Conservation (phyloP, 2,797 vertebrate genomes). For the Sylvilagus floridanus region DNA sequence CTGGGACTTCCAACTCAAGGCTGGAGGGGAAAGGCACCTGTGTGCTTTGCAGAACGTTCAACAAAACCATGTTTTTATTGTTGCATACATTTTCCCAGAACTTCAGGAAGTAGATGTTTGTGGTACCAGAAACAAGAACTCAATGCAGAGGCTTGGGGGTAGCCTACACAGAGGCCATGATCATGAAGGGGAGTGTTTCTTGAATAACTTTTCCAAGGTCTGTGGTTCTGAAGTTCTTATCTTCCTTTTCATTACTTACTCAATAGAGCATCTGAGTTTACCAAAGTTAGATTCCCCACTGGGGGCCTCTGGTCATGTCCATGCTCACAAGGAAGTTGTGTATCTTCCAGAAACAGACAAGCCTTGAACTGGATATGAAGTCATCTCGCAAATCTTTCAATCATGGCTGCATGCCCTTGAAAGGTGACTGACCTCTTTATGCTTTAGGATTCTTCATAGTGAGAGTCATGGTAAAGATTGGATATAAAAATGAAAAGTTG, state of each 20-base stretch:
- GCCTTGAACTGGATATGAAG: background rate
- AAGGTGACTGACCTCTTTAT: background rate
- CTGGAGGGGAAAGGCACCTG: background rate
- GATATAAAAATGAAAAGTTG: background rate
- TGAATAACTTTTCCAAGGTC: background rate
- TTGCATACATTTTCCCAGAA: background rate
- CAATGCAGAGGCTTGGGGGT: background rate
- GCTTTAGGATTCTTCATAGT: background rate
- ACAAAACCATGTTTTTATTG: background rate
- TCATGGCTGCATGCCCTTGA: background rate
- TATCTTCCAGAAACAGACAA: background rate
- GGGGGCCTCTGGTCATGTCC: background rate
- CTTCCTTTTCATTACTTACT: constrained; percentile 13
- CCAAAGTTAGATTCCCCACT: background rate
- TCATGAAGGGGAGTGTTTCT: background rate
- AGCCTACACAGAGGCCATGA: background rate
- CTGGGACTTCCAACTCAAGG: background rate
- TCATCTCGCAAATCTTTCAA: background rate
- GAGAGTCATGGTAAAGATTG: background rate
- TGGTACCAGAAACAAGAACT: background rate
- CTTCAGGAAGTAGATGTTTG: background rate
- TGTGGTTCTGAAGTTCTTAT: background rate
- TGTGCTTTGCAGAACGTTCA: background rate
- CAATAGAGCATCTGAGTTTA: background rate
- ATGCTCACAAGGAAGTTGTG: background rate